Conservation (phyloP, 2,888 invertebrate genomes). For the Pegoplata infirma region DNA sequence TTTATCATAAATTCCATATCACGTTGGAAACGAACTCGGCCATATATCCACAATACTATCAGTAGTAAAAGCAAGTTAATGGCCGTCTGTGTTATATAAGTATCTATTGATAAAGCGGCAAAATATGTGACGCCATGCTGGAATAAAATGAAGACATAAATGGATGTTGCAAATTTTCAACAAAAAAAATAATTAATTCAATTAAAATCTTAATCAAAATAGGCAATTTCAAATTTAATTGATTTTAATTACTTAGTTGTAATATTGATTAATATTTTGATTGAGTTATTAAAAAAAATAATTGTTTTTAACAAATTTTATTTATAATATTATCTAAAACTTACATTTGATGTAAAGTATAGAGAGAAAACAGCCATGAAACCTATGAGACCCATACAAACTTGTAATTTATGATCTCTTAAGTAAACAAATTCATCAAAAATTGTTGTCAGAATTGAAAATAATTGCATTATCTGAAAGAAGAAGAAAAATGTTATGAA, state of each 20-base stretch:
- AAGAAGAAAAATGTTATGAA: background rate
- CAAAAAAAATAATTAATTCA: too few relatives aligned
- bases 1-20: constrained; percentile 89
- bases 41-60: constrained; percentile 91
- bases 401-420: constrained; percentile 65
- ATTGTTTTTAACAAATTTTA: too few relatives aligned
- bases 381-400: constrained; percentile 66
- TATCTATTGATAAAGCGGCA: constrained; percentile 65
- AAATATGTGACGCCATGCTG: constrained; percentile 69
- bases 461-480: constrained; percentile 70
- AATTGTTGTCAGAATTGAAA: constrained; percentile 69
- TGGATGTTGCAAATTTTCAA: too few relatives aligned
- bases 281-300: too few relatives aligned
- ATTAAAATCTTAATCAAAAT: too few relatives aligned
- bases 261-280: too few relatives aligned
- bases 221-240: too few relatives aligned
- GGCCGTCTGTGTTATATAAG: constrained; percentile 67
- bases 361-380: constrained; percentile 65
- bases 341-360: constrained; percentile 72
- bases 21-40: constrained; percentile 81
- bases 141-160: background rate
- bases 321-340: too few relatives aligned
- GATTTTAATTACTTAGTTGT: too few relatives aligned
- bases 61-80: constrained; percentile 84
- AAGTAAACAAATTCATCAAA: constrained; percentile 75